Evolutionary conservation across 2,888 invertebrate species (phyloP).

Genomic region (Sylvicola cinctus): DNA sequence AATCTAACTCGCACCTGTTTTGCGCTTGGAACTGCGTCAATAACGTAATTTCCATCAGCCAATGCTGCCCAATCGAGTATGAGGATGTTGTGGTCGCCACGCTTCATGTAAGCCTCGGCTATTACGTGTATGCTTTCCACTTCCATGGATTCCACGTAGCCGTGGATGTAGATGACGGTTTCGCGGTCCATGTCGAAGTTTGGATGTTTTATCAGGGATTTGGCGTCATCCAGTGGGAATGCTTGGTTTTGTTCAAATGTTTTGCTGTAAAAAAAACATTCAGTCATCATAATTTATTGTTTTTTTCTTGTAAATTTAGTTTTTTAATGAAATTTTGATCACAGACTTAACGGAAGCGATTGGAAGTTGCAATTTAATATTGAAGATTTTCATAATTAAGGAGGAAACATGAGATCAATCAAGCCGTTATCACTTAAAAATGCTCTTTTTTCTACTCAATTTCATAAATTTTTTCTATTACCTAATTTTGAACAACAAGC

Average conservation of each 20-base stretch:
- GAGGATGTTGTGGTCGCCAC: slow-evolving; percentile 19
- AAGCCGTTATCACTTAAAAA: neutral
- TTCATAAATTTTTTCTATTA: neutral
- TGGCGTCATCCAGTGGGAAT: slow-evolving; percentile 15
- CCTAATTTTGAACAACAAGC: neutral
- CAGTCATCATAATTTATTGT: no score
- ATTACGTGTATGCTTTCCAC: slow-evolving; percentile 33
- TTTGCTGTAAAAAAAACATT: slow-evolving; percentile 13
- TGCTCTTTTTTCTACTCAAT: neutral
- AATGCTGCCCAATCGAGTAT: slow-evolving; percentile 22
- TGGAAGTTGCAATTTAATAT: neutral
- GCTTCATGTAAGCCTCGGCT: slow-evolving; percentile 20
- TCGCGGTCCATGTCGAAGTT: slow-evolving; percentile 25
- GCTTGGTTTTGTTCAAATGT: slow-evolving; percentile 15
- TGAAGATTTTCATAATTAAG: no score
- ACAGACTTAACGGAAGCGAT: neutral
- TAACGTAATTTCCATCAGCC: slow-evolving; percentile 23
- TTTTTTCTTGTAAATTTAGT: no score
- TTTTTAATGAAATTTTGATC: no score
- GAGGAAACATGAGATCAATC: neutral
- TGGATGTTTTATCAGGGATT: slow-evolving; percentile 13
- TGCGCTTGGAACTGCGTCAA: slow-evolving; percentile 21
- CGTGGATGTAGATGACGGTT: slow-evolving; percentile 36
- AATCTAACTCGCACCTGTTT: slow-evolving; percentile 12
- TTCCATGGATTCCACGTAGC: slow-evolving; percentile 34